Conservation (phyloP, 2,797 vertebrate genomes). For the Sebastiscus albofasciatus region DNA sequence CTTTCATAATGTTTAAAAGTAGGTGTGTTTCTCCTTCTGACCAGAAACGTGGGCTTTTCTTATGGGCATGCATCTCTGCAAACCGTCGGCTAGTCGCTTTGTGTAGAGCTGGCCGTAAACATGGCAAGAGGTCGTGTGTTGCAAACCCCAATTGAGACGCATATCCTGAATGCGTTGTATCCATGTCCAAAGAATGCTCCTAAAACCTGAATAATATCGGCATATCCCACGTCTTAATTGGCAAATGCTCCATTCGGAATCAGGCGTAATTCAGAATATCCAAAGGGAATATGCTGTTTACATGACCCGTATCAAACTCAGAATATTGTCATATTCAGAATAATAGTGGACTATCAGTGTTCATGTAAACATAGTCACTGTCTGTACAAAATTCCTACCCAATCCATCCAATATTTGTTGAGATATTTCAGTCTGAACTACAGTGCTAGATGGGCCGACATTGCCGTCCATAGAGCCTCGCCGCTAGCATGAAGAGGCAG, state of each 20-base stretch:
- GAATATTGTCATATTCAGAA: not conserved
- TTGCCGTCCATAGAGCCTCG: not conserved
- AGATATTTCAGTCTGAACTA: not conserved
- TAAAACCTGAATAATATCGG: not conserved
- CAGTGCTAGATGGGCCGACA: not conserved
- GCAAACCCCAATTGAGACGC: not conserved
- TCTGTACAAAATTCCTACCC: not conserved
- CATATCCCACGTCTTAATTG: not conserved
- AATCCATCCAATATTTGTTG: not conserved
- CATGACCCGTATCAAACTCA: not conserved
- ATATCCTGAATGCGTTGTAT: not conserved
- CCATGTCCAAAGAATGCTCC: not conserved
- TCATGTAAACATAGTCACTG: too few species aligned
- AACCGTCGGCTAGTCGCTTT: too few species aligned
- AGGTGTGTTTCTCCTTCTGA: too few species aligned
- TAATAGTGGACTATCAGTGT: too few species aligned
- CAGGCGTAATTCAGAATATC: not conserved
- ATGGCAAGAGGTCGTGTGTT: too few species aligned
- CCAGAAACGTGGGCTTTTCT: too few species aligned
- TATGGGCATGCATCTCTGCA: too few species aligned
- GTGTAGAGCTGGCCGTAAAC: too few species aligned
- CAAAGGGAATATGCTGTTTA: not conserved
- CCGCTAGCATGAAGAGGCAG: not conserved
- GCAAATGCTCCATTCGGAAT: not conserved
- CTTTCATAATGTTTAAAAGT: too few species aligned